Conservation (phyloP, 2,888 invertebrate genomes). For the Zygaena filipendulae region DNA sequence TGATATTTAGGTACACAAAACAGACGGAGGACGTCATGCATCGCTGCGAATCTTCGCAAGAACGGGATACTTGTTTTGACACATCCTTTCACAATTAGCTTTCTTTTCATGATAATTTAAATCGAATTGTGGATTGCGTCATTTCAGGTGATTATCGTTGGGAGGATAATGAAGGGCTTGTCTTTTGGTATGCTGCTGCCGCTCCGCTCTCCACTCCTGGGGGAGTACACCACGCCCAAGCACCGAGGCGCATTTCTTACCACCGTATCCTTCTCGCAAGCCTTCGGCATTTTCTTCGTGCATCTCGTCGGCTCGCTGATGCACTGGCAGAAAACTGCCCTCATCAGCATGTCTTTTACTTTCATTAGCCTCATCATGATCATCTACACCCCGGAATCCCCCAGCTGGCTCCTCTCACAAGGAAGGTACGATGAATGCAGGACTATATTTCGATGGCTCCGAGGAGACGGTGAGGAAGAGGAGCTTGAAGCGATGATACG, state of each 20-base stretch:
- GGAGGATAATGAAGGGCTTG: conserved; percentile 41
- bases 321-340: conserved; percentile 62
- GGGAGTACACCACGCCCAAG: conserved; percentile 64
- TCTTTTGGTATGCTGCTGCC: conserved; percentile 61
- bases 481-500: conserved; percentile 37
- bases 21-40: too few species aligned
- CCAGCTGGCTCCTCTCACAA: conserved; percentile 70
- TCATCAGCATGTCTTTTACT: conserved; percentile 49
- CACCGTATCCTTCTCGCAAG: conserved; percentile 63
- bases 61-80: not conserved
- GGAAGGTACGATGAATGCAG: conserved; percentile 61
- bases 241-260: conserved; percentile 70
- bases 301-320: conserved; percentile 70
- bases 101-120: too few species aligned
- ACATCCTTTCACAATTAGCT: not conserved
- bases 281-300: conserved; percentile 67
- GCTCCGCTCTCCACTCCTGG: conserved; percentile 56
- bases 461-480: conserved; percentile 53
- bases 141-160: conserved; percentile 32
- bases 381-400: conserved; percentile 67
- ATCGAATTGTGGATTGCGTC: too few species aligned
- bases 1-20: too few species aligned
- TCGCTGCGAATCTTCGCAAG: too few species aligned
- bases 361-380: conserved; percentile 46
- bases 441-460: conserved; percentile 60